Percentiles rank a stretch among this genome's conserved stretches.
Evolutionary conservation across 2,888 invertebrate species (phyloP).

Genomic region (Therioaphis trifolii): DNA sequence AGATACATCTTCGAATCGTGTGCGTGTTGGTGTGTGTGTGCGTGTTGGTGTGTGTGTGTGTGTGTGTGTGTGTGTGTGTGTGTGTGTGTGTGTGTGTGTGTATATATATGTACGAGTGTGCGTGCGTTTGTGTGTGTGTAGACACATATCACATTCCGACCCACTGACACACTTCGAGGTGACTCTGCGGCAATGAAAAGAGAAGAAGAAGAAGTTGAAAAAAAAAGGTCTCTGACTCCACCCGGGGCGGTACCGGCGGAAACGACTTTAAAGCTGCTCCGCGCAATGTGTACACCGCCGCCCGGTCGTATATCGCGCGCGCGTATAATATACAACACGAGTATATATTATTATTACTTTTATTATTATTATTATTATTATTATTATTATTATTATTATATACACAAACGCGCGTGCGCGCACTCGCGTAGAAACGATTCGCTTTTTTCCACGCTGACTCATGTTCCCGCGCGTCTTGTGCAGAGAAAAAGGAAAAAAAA

Average conservation of each 20-base stretch:
- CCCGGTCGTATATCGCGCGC: not conserved
- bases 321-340: not conserved
- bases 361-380: too few species aligned
- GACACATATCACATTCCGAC: conserved; percentile 49
- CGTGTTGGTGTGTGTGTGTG: not conserved
- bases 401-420: not conserved
- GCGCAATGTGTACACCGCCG: not conserved
- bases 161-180: conserved; percentile 52
- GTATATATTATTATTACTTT: too few species aligned
- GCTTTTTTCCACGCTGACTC: conserved; percentile 15
- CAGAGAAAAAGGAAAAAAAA: not conserved
- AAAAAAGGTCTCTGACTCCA: conserved; percentile 53
- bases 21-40: not conserved
- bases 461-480: not conserved
- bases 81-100: not conserved
- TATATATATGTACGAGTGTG: not conserved
- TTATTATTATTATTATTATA: too few species aligned
- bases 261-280: conserved; percentile 10
- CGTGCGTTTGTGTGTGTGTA: not conserved
- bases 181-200: conserved; percentile 27
- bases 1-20: conserved; percentile 45
- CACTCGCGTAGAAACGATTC: conserved; percentile 35
- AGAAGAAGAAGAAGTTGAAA: not conserved
- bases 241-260: conserved; percentile 52
- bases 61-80: too few species aligned